Base-by-base conservation (phyloP, 2,888 invertebrate genomes). In the Epiblema foenella region DNA sequence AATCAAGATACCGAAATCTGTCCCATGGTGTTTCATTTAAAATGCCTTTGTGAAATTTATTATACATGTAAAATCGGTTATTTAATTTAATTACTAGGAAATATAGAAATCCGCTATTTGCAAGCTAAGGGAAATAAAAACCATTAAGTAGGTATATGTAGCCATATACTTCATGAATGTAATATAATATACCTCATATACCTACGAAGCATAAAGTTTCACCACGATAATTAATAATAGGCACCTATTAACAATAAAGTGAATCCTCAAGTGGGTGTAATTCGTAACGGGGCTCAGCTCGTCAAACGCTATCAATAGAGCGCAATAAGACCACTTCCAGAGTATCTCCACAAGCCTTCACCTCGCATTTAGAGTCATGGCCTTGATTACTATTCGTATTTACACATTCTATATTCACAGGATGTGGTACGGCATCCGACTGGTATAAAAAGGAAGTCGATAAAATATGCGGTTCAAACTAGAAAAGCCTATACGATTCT, bases 221-320 rank as follows among this genome's bases (percentile, higher is more conserved):
- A 56, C 7, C n/a, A 33, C 62, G n/a, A 18, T 51, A n/a, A n/a
- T n/a, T n/a, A n/a, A n/a, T n/a, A 51, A 62, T 37, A 12, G 18
- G 10, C 39, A 58, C 33, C 9, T 58, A 18, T 49, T 49, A 49
- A 24, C 37, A 39, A 67, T 24, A 17, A 60, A 39, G 42, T 54
- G 15, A 9, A n/a, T 46, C 56, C 18, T 37, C 49, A 63, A 57
- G 56, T 69, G 56, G 60, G 2, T 20, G 33, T 62, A 46, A 54
- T 49, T 54, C 12, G 24, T 33, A 64, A 69, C 51, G 29, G 57
- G 64, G n/a, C 33, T 54, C 52, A 20, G 46, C 33, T 56, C 60
- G 42, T 69, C 29, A 64, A 65, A 29, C 15, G 51, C 49, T 70
- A 70, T 71, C 66, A 60, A 71, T 60, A 56, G n/a, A 65, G 11